Base-by-base conservation (phyloP, 2,888 invertebrate species). In the Calephelis perditalis region DNA sequence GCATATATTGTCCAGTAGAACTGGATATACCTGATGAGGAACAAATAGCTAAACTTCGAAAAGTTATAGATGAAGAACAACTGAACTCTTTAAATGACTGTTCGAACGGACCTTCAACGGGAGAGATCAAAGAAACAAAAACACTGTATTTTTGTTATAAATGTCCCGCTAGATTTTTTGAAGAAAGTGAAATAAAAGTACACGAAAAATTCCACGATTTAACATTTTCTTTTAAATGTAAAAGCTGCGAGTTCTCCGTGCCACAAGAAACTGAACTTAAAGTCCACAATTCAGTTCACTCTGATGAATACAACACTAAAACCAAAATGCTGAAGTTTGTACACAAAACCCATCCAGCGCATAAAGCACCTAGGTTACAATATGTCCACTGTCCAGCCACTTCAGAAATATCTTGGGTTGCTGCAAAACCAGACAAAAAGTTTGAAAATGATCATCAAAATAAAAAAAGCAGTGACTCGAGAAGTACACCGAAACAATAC, bases 91-190 rank as follows among this genome's bases (percentile, higher is more conserved):
- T 52, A 35, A 52, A 35, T 59, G 78, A 71, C 58, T 74, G 71
- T 7, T 49, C 68, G 40, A 79, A 82, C 59, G 78, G 78, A 57
- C 55, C 68, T 6, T 64, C 66, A n/a, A 79, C 72, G 67, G 83
- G 83, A 59, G 82, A 83, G 61, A 70, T 64, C 57, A 77, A 81
- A 62, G 82, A 83, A 73, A 76, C 79, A 8, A 88, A 84, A 73
- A 76, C 81, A n/a, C 78, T 96, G 61, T 94, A 94, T 73, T 96
- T 95, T 75, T 97, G 97, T 78, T 91, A 92, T 63, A 93, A 94
- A 70, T 97, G 97, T 78, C 97, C 97, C 1, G 96, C 97, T 0
- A 92, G 97, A 75, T 97, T 94, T 83, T 93, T 96, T 65, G 94
- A 93, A 68, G 94, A 94, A 67, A 92, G 92, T 71, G 97, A 97